A percentile compares a stretch with the other conserved stretches of the same genome.
Evolutionary conservation across 2,797 vertebrate genomes (phyloP).

Genomic region (Argyrosomus regius): DNA sequence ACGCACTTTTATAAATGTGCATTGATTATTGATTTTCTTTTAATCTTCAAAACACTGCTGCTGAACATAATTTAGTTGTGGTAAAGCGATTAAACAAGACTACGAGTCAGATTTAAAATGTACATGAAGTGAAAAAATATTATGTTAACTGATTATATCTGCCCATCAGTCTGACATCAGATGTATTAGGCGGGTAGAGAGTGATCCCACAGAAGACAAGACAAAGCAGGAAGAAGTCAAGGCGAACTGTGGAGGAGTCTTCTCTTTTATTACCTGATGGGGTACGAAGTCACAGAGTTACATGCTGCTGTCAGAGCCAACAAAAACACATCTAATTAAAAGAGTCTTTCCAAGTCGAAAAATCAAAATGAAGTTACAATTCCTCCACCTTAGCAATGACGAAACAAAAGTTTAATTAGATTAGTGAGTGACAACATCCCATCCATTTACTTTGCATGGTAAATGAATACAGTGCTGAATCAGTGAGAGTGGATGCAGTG

Average conservation of each 20-base stretch:
- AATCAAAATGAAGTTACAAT: not conserved
- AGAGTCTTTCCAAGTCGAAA: not conserved
- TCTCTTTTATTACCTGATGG: not conserved
- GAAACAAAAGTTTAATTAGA: not conserved
- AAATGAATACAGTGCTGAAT: not conserved
- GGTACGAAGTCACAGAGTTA: not conserved
- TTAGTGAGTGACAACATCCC: not conserved
- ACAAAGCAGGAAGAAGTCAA: not conserved
- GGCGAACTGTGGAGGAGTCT: not conserved
- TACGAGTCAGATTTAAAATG: not conserved
- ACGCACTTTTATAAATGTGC: slow-evolving; percentile 2
- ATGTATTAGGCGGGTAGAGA: not conserved
- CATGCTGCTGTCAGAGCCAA: not conserved
- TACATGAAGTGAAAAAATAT: slow-evolving; percentile 1
- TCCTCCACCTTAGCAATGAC: not conserved
- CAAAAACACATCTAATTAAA: not conserved
- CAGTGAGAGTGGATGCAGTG: not conserved
- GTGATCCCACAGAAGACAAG: not conserved
- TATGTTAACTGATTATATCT: slow-evolving; percentile 1
- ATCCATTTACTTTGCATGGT: not conserved
- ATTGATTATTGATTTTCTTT: slow-evolving; percentile 25
- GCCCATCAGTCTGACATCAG: not conserved
- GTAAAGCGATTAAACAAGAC: slow-evolving; percentile 15
- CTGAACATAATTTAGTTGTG: slow-evolving; percentile 12
- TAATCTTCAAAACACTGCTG: slow-evolving; percentile 7